phyloP scores from a whole-genome alignment of 1,140 invertebrate species.

The Zaprionus inermis region DNA sequence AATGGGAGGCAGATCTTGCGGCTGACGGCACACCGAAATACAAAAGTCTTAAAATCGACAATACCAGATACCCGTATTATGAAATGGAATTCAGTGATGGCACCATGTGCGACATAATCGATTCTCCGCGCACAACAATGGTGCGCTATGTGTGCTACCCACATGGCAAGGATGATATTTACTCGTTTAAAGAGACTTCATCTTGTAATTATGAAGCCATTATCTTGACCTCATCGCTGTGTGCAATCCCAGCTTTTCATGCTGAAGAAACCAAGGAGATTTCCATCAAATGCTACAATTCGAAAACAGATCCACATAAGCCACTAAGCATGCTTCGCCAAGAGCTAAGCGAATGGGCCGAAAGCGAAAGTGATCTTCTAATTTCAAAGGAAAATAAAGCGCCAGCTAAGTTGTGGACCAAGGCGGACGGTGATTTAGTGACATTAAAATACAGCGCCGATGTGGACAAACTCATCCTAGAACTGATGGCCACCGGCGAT shows the following conservation, averaged over 20 bases:
- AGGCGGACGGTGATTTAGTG: slow-evolving; percentile 58
- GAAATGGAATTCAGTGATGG: slow-evolving; percentile 92
- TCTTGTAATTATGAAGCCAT: slow-evolving; percentile 97
- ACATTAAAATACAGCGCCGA: slow-evolving; percentile 60
- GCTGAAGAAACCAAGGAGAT: slow-evolving; percentile 92
- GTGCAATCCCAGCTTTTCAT: slow-evolving; percentile 94
- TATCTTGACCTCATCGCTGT: slow-evolving; percentile 93
- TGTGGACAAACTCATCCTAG: slow-evolving; percentile 70
- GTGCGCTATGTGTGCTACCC: slow-evolving; percentile 94
- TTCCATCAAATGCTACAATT: slow-evolving; percentile 91
- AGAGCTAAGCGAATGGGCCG: slow-evolving; percentile 88
- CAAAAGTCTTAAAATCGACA: slow-evolving; percentile 92
- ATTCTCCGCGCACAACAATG: slow-evolving; percentile 91
- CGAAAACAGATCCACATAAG: slow-evolving; percentile 89
- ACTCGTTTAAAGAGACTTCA: slow-evolving; percentile 95
- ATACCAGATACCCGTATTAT: slow-evolving; percentile 92
- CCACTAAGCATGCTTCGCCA: slow-evolving; percentile 90
- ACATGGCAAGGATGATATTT: slow-evolving; percentile 95
- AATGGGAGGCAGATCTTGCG: slow-evolving; percentile 83
- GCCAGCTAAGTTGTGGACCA: slow-evolving; percentile 46
- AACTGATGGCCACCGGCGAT: slow-evolving; percentile 58
- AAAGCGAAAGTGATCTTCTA: slow-evolving; percentile 70
- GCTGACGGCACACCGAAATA: slow-evolving; percentile 84
- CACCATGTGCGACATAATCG: slow-evolving; percentile 96
- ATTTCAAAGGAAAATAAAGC: slow-evolving; percentile 62